These are phyloP conservation scores for Yponomeuta cagnagella DNA, from an alignment of 2,888 invertebrate genomes.

Conservation along the genomic window DNA sequence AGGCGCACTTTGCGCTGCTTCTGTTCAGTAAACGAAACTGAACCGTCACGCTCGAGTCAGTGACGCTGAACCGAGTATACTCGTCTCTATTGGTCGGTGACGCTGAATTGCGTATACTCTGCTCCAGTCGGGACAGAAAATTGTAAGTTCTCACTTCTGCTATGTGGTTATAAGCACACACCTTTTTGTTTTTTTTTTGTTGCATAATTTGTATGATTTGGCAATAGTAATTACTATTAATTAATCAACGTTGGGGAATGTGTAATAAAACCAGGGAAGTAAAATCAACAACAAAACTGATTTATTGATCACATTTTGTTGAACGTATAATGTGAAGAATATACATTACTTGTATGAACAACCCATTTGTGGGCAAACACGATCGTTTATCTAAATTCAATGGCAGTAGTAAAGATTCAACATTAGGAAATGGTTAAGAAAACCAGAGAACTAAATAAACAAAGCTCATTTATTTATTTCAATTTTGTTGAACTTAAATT, in stretches of 20 bases:
- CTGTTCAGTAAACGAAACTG: too few relatives aligned
- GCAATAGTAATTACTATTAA: conserved; percentile 1
- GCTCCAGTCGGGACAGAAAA: too few relatives aligned
- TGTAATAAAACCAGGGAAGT: background rate
- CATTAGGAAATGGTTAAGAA: background rate
- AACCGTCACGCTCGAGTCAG: too few relatives aligned
- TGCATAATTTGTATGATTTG: too few relatives aligned
- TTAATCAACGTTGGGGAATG: conserved; percentile 7
- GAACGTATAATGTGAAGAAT: conserved; percentile 15
- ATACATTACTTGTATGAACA: conserved; percentile 22
- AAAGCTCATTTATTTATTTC: conserved; percentile 28
- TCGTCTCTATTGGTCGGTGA: too few relatives aligned
- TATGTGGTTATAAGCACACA: too few relatives aligned
- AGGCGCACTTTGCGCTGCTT: too few relatives aligned
- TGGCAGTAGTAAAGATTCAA: conserved; percentile 14
- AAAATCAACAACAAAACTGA: conserved; percentile 28
- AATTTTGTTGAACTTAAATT: conserved; percentile 22
- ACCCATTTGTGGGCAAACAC: conserved; percentile 14
- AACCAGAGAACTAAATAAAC: conserved; percentile 21
- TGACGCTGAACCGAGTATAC: too few relatives aligned
- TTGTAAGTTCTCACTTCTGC: too few relatives aligned
- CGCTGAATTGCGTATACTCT: too few relatives aligned
- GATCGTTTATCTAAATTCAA: background rate
- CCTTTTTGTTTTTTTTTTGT: too few relatives aligned
- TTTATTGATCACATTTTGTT: conserved; percentile 26